Conservation (phyloP, 2,797 vertebrate species). For the Netta rufina region DNA sequence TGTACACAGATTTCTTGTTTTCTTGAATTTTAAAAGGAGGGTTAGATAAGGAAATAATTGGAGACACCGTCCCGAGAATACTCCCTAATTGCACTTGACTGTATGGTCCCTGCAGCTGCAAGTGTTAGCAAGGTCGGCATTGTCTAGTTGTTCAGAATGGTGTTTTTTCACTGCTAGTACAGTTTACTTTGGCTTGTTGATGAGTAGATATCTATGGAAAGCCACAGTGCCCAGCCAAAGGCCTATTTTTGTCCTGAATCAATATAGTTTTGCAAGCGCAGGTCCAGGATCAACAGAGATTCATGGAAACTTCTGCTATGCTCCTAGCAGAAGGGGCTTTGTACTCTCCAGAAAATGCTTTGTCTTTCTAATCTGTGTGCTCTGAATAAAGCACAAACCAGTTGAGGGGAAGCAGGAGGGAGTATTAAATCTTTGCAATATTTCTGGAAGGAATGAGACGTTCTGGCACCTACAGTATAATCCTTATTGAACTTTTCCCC, state of each 20-base stretch:
- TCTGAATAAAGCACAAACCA: conserved; percentile 16
- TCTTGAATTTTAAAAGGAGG: neutral
- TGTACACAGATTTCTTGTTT: neutral
- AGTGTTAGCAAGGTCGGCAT: neutral
- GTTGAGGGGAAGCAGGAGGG: neutral
- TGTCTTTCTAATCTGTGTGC: conserved; percentile 55
- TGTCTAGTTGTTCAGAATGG: conserved; percentile 23
- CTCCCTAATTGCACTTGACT: neutral
- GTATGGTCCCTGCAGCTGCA: neutral
- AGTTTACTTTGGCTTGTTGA: conserved; percentile 77
- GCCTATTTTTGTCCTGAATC: conserved; percentile 79
- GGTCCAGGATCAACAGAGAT: conserved; percentile 81
- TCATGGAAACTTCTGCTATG: conserved; percentile 77
- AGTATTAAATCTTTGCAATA: neutral
- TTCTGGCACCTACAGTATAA: conserved; percentile 4
- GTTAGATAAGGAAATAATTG: neutral
- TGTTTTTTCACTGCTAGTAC: conserved; percentile 43
- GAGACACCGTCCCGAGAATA: neutral
- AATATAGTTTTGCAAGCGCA: conserved; percentile 60
- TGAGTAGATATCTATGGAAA: conserved; percentile 73
- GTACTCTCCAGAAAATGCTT: conserved; percentile 42
- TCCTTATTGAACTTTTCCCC: conserved; percentile 21
- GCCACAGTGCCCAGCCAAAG: conserved; percentile 63
- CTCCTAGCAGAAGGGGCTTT: conserved; percentile 32
- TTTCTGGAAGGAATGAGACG: neutral